Evolutionary conservation across 2,888 invertebrate genomes (phyloP).

Genomic region (Hirtodrosophila histrioides): DNA sequence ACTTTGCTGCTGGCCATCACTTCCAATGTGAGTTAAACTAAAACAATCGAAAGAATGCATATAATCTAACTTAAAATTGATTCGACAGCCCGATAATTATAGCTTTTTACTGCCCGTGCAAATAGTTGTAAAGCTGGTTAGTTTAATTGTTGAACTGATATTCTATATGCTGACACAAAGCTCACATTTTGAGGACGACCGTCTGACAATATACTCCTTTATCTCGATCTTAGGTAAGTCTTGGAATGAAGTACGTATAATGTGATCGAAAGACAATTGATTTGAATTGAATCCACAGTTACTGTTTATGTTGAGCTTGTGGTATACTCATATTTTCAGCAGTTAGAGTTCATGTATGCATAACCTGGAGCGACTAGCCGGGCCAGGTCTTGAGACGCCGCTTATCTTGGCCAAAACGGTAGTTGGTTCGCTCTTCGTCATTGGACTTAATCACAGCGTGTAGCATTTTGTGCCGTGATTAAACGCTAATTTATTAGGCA

Average conservation of each 20-base stretch:
- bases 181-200: fast-evolving
- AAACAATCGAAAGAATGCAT: slow-evolving; percentile 3
- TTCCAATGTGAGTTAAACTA: slow-evolving; percentile 27
- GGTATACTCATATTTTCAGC: slow-evolving; percentile 34
- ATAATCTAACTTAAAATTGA: background rate
- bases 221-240: slow-evolving; percentile 38
- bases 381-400: background rate
- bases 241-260: too few relatives aligned
- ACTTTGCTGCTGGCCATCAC: slow-evolving; percentile 27
- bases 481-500: slow-evolving; percentile 72
- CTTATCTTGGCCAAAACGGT: slow-evolving; percentile 49
- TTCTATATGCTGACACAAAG: slow-evolving; percentile 33
- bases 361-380: background rate
- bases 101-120: slow-evolving; percentile 42
- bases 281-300: slow-evolving; percentile 11
- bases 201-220: slow-evolving; percentile 16
- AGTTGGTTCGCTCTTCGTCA: slow-evolving; percentile 36
- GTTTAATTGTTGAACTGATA: slow-evolving; percentile 47
- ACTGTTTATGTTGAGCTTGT: slow-evolving; percentile 11
- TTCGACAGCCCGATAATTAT: slow-evolving; percentile 18
- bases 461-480: slow-evolving; percentile 71
- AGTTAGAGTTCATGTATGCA: slow-evolving; percentile 9
- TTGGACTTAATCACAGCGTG: slow-evolving; percentile 65
- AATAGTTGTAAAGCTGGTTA: slow-evolving; percentile 37
- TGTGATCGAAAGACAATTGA: too few relatives aligned